Evolutionary conservation across 2,888 invertebrate genomes (phyloP), one percentile per base, ranked within the genome.

Genomic region (Drosophila quinaria): DNA sequence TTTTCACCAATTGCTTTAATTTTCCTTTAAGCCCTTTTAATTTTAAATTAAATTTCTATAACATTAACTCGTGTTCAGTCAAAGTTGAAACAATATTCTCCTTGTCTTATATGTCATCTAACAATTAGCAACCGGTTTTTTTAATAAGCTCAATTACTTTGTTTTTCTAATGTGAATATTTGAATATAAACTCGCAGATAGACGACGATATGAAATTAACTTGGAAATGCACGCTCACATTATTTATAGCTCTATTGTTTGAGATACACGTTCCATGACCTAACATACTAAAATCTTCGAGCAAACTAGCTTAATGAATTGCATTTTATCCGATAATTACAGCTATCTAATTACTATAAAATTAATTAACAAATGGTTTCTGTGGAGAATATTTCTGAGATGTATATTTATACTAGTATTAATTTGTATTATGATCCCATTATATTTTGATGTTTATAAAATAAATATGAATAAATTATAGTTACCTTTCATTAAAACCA

Each of bases 201-300:
- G 13, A 17, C 56, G 63, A 61, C 51, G 51, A 62, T 69, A 66
- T 67, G 47, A 55, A 62, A 68, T 55, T 65, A 13, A 25, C 67
- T 70, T 68, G 56, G 31, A 37, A 66, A 66, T 77, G 68, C 80
- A 79, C 61, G 56, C 46, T 29, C 65, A 59, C 44, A 69, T 70
- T 81, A 82, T 85, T 88, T 71, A 78, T 86, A 70, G 80, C 51
- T 22, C 63, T 67, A 83, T 88, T 83, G 89, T 82, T 67, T 44
- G n/a, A 37, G 58, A 37, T 41, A 59, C 71, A 70, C 71, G 71
- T 37, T 65, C 74, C 82, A 88, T 83, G 83, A 88, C 83, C 83
- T 88, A 83, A 83, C 74, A 61, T 83, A 82, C 82, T 71, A 82
- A 66, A 47, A 50, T 42, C 46, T 22, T 9, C 17, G 4, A 58